Base-by-base conservation (phyloP, 2,888 invertebrate genomes). In the Sphecodes monilicornis region DNA sequence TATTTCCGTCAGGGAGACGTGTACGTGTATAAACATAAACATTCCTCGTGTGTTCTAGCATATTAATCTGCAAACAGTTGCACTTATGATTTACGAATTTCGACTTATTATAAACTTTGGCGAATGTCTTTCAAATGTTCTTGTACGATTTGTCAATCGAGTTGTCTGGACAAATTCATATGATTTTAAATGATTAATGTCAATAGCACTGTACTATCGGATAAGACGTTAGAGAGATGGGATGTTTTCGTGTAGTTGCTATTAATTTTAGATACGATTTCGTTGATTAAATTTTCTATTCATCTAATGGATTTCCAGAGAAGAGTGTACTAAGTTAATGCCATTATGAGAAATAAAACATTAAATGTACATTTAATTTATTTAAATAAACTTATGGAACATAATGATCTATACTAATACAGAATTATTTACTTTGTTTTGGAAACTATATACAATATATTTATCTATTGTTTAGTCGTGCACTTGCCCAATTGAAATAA, bases 1-100 rank as follows among this genome's bases (percentile, higher is more conserved):
- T 72, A 80, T 81, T 29, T 36, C 43, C 66, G 64, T 60, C 60
- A 54, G 29, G 36, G 36, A n/a, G 60, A 43, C 66, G 79, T 76
- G n/a, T 70, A 32, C 75, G 68, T 82, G 76, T 78, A 78, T 76
- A 80, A 80, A 86, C 41, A 57, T 78, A 84, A 82, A 86, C 78
- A 76, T 54, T n/a, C 22, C 39, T 36, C 13, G 39, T 64, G 36
- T 70, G 32, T 57, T 46, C 18, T 3, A 26, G 13, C 2, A 43
- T 54, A 60, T 84, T 71, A 75, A 84, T 75, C 70, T 54, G 54
- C 26, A 29, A 46, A 82, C 50, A 36, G 16, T 54, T 18, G 22
- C 29, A 13, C 0, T 68, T 57, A 16, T 11, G 8, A 64, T 69
- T 32, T 32, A 74, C 18, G 41, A 41, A 29, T 74, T 50, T 41